These are phyloP conservation scores for Nymphalis polychloros DNA, from an alignment of 2,888 invertebrate genomes.

Conservation along the genomic window DNA sequence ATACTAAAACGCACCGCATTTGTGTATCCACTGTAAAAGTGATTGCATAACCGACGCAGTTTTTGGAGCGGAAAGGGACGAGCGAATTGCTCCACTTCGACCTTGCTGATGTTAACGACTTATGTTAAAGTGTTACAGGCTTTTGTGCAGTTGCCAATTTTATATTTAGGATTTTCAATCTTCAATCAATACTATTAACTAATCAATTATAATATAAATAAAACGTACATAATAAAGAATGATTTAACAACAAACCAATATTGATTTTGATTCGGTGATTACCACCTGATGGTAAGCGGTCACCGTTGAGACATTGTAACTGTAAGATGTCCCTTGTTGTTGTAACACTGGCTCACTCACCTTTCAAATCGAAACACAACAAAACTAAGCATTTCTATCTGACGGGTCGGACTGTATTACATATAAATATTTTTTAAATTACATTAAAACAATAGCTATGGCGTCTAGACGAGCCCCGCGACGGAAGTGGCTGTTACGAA, in stretches of 20 bases:
- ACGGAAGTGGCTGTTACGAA: conserved; percentile 68
- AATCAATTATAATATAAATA: not conserved
- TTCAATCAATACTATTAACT: not conserved
- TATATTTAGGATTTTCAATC: not conserved
- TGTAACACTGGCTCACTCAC: too few species aligned
- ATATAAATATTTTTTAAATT: conserved; percentile 7
- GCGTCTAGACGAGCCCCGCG: conserved; percentile 41
- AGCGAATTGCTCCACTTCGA: conserved; percentile 65
- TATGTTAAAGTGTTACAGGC: conserved; percentile 19
- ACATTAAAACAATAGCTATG: conserved; percentile 20
- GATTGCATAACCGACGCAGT: conserved; percentile 69
- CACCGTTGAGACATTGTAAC: too few species aligned
- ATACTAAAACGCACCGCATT: not conserved
- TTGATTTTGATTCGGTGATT: too few species aligned
- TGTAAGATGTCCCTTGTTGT: too few species aligned
- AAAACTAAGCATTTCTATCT: too few species aligned
- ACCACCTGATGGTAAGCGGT: too few species aligned
- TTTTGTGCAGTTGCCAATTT: conserved; percentile 10
- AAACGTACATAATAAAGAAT: too few species aligned
- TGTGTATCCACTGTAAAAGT: conserved; percentile 26
- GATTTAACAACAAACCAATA: too few species aligned
- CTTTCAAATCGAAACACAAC: too few species aligned
- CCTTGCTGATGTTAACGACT: conserved; percentile 54
- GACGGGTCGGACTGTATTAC: too few species aligned
- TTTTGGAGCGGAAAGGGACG: conserved; percentile 80